phyloP scores from a whole-genome alignment of 2,888 invertebrate species.

The Gortyna flavago region DNA sequence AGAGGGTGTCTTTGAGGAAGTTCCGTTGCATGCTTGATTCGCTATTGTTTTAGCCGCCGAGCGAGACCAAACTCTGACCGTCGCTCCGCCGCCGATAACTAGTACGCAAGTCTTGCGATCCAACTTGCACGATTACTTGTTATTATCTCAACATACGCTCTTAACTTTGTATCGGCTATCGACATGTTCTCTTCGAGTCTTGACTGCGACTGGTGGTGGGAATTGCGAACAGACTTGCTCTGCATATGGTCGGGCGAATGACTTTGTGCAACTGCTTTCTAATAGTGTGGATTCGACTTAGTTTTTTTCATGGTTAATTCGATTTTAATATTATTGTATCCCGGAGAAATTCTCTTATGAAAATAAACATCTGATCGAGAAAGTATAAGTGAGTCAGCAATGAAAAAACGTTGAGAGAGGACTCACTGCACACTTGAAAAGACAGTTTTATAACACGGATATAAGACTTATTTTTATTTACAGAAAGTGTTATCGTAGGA shows the following conservation, averaged over 20 bases:
- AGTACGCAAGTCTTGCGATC: conserved; percentile 79
- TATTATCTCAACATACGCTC: conserved; percentile 84
- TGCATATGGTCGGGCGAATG: conserved; percentile 65
- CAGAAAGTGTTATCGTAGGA: conserved; percentile 55
- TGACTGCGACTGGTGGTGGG: conserved; percentile 72
- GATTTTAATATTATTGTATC: conserved; percentile 42
- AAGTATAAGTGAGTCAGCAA: conserved; percentile 19
- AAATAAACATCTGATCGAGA: conserved; percentile 9
- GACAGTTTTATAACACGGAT: conserved; percentile 20
- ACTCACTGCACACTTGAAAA: conserved; percentile 32
- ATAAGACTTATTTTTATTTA: conserved; percentile 57
- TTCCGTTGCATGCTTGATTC: conserved; percentile 89
- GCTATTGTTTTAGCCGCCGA: conserved; percentile 86
- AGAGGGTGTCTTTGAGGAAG: conserved; percentile 87
- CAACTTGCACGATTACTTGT: conserved; percentile 84
- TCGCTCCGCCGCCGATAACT: conserved; percentile 75
- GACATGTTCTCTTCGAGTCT: conserved; percentile 73
- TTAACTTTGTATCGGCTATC: conserved; percentile 82
- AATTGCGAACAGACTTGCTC: conserved; percentile 72
- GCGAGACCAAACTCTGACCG: conserved; percentile 85
- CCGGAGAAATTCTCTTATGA: conserved; percentile 12
- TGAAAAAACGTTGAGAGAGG: conserved; percentile 16
- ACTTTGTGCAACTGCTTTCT: conserved; percentile 68
- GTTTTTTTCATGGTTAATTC: conserved; percentile 61
- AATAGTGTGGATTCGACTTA: conserved; percentile 60